Conservation (phyloP, 2,888 invertebrate species). For the Hipparchia sbordonii region DNA sequence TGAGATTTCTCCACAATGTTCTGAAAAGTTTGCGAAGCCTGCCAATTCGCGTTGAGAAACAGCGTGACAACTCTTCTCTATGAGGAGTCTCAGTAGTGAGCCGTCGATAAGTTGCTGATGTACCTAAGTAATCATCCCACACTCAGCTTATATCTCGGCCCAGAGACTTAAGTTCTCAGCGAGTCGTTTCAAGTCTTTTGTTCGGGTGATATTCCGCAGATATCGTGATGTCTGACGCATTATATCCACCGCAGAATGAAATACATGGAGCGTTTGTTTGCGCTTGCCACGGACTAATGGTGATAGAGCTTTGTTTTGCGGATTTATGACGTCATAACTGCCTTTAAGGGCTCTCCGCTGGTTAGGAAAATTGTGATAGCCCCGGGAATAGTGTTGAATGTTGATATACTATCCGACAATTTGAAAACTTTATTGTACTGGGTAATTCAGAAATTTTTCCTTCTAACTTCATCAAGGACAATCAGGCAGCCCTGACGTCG, state of each 20-base stretch:
- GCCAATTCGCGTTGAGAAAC: too few relatives aligned
- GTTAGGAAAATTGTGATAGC: conserved; percentile 4
- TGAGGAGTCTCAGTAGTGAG: too few relatives aligned
- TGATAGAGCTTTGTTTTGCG: conserved; percentile 32
- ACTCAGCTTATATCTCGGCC: conserved; percentile 15
- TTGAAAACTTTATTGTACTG: not conserved
- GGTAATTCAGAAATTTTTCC: too few relatives aligned
- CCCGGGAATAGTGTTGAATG: not conserved
- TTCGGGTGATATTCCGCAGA: conserved; percentile 37
- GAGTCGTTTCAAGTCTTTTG: conserved; percentile 33
- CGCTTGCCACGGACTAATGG: conserved; percentile 18
- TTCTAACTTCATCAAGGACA: too few relatives aligned
- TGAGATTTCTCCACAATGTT: too few relatives aligned
- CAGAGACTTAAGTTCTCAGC: conserved; percentile 26
- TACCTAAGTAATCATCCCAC: too few relatives aligned
- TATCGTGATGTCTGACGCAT: conserved; percentile 35
- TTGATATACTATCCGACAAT: not conserved
- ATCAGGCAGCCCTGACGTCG: too few relatives aligned
- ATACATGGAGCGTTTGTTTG: conserved; percentile 35
- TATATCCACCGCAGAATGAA: conserved; percentile 35
- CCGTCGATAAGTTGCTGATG: too few relatives aligned
- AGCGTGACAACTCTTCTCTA: too few relatives aligned
- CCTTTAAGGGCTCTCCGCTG: conserved; percentile 15
- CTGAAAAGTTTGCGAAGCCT: too few relatives aligned
- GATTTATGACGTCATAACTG: conserved; percentile 31